Evolutionary conservation across 1,140 invertebrate genomes (phyloP).

Genomic region (Apis laboriosa): DNA sequence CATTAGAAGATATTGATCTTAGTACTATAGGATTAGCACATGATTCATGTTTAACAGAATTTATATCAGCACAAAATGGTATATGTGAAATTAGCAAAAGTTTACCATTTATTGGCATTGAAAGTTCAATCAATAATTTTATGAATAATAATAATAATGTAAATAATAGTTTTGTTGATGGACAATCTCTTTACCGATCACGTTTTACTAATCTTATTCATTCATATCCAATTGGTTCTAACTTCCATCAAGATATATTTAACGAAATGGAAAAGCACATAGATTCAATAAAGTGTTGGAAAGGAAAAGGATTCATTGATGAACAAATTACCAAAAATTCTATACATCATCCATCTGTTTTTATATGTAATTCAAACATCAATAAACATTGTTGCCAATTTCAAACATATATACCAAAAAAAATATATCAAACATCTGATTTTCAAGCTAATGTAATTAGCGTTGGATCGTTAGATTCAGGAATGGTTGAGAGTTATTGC

Average conservation of each 20-base stretch:
- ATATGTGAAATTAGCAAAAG: conserved; percentile 66
- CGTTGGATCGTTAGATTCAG: conserved; percentile 88
- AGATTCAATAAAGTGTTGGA: conserved; percentile 48
- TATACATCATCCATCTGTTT: neutral
- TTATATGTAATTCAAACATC: neutral
- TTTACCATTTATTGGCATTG: conserved; percentile 45
- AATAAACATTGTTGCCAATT: neutral
- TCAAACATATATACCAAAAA: too few relatives aligned
- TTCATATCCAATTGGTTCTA: conserved; percentile 1
- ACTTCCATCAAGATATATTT: neutral
- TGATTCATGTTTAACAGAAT: conserved; percentile 46
- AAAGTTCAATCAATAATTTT: neutral
- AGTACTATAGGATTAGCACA: conserved; percentile 47
- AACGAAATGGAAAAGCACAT: neutral
- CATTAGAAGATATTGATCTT: conserved; percentile 57
- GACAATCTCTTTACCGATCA: neutral
- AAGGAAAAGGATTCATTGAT: conserved; percentile 27
- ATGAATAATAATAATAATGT: neutral
- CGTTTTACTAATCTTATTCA: neutral
- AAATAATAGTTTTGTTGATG: too few relatives aligned
- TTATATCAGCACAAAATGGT: conserved; percentile 27
- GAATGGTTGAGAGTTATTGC: conserved; percentile 89
- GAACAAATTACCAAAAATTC: neutral
- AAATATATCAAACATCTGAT: neutral
- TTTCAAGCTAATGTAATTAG: conserved; percentile 64